phyloP scores from a whole-genome alignment of 2,797 vertebrate genomes.

The Syndactyla subalaris region DNA sequence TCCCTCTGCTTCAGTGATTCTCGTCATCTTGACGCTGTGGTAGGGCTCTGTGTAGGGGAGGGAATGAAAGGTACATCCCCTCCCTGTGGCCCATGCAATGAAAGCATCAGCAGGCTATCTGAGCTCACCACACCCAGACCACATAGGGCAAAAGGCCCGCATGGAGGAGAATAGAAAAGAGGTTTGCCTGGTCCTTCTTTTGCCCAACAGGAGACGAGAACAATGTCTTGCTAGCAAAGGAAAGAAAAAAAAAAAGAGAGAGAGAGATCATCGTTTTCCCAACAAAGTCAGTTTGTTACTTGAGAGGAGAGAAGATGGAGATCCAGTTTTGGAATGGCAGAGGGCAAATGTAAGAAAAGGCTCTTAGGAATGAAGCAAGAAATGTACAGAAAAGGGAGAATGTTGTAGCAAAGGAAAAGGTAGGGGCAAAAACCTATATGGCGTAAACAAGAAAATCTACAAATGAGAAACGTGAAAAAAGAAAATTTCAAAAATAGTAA shows the following conservation, averaged over 20 bases:
- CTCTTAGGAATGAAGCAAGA: not conserved
- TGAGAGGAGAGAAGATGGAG: not conserved
- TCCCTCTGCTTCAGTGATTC: constrained; percentile 45
- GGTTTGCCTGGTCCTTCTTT: not conserved
- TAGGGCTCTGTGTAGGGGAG: constrained; percentile 55
- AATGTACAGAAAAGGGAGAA: not conserved
- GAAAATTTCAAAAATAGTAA: not conserved
- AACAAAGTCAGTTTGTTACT: not conserved
- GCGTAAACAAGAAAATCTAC: not conserved
- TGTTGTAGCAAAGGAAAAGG: not conserved
- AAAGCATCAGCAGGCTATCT: constrained; percentile 60
- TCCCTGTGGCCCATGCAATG: constrained; percentile 50
- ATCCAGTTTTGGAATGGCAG: not conserved
- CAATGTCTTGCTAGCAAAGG: not conserved
- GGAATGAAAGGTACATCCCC: constrained; percentile 54
- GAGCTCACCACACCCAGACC: constrained; percentile 42
- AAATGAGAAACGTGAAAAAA: not conserved
- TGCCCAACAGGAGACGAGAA: not conserved
- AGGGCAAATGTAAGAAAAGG: not conserved
- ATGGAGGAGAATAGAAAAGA: constrained; percentile 7
- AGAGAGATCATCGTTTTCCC: not conserved
- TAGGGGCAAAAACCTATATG: fast-evolving
- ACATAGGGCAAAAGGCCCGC: constrained; percentile 14
- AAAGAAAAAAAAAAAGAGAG: not conserved
- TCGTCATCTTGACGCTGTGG: constrained; percentile 50